These are phyloP conservation scores for Platyrinchus mystaceus DNA, from an alignment of 2,797 vertebrate genomes.

Conservation along the genomic window DNA sequence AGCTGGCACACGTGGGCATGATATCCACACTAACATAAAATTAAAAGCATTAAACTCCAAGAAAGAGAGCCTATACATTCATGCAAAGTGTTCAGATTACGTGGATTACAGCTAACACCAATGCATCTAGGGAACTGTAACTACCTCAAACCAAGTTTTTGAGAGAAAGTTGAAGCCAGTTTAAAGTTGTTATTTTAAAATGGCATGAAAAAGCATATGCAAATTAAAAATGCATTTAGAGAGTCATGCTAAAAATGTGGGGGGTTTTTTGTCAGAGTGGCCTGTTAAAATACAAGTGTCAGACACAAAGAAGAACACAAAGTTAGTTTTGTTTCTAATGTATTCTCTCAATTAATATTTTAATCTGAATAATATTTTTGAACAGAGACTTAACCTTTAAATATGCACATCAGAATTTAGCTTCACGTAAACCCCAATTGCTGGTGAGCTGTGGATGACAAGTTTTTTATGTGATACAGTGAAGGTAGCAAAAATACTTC, in stretches of 20 bases:
- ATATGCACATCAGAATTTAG: neutral
- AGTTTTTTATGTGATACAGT: neutral
- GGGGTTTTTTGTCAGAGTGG: neutral
- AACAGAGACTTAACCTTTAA: neutral
- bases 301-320: neutral
- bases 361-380: neutral
- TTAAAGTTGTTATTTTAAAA: neutral
- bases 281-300: neutral
- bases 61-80: neutral
- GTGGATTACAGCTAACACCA: neutral
- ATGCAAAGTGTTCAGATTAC: neutral
- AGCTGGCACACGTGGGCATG: neutral
- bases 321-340: neutral
- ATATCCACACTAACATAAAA: neutral
- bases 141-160: neutral
- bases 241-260: neutral
- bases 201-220: neutral
- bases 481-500: neutral
- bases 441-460: neutral
- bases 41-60: neutral
- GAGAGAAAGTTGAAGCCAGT: neutral
- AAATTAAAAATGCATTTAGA: neutral
- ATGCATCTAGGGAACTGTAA: neutral
- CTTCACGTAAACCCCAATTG: neutral
- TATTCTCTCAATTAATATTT: neutral